Conservation (phyloP, 2,113 vertebrate genomes). For the Upupa epops region DNA sequence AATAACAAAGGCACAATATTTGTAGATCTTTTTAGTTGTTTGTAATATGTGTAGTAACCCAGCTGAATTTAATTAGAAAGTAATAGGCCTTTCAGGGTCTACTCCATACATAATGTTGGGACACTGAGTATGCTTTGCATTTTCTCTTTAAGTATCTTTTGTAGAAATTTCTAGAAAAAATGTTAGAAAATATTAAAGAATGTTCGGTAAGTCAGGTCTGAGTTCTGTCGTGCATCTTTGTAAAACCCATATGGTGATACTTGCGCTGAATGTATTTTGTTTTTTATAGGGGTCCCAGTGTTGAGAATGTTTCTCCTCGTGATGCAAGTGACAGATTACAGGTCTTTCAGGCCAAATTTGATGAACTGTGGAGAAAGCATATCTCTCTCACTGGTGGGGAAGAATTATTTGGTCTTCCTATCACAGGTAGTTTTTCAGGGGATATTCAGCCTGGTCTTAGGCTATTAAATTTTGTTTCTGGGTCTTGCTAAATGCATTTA, state of each 20-base stretch:
- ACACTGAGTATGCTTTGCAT: not conserved
- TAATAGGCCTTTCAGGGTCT: not conserved
- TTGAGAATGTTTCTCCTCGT: constrained; percentile 71
- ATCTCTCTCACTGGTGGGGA: constrained; percentile 78
- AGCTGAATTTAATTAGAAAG: not conserved
- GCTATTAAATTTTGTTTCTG: not conserved
- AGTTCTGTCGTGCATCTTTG: not conserved
- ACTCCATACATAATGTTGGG: not conserved
- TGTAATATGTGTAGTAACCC: not conserved
- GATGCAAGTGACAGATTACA: constrained; percentile 83
- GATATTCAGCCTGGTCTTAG: not conserved
- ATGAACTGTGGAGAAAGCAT: constrained; percentile 83
- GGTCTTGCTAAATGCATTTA: not conserved
- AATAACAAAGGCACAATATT: not conserved
- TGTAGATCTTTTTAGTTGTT: not conserved
- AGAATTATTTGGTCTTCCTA: constrained; percentile 81
- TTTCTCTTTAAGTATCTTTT: not conserved
- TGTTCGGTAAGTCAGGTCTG: not conserved
- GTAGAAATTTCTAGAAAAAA: not conserved
- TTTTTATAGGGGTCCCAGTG: constrained; percentile 74
- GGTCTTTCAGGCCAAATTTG: constrained; percentile 80
- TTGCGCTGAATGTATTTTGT: not conserved
- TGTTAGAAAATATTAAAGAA: not conserved
- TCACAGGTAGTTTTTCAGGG: constrained; percentile 71
- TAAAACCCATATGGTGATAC: not conserved